Percentiles rank a stretch among this genome's conserved stretches.
Conservation (phyloP, 2,888 invertebrate species). For the Cryptosula pallasiana region DNA sequence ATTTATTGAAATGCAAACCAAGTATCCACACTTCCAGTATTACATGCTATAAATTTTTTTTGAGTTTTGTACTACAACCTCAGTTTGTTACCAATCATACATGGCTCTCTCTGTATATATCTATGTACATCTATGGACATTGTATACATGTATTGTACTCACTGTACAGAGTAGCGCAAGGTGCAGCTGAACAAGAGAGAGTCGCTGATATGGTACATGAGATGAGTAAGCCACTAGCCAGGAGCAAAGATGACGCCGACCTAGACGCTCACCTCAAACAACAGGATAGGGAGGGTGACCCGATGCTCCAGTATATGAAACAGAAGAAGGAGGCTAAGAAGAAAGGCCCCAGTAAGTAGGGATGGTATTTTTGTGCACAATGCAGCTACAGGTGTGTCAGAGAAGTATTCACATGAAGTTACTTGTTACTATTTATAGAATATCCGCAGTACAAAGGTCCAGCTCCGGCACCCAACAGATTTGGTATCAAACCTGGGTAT, state of each 20-base stretch:
- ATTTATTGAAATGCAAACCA: too few relatives aligned
- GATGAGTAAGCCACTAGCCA: constrained; percentile 82
- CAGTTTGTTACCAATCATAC: too few relatives aligned
- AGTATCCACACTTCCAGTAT: too few relatives aligned
- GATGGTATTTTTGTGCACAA: too few relatives aligned
- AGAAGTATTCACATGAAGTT: too few relatives aligned
- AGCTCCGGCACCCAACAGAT: constrained; percentile 80
- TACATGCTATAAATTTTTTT: too few relatives aligned
- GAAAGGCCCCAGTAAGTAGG: constrained; percentile 26
- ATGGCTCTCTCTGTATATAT: too few relatives aligned
- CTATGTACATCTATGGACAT: too few relatives aligned
- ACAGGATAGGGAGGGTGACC: constrained; percentile 74
- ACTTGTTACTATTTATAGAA: too few relatives aligned
- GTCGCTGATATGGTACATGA: constrained; percentile 58
- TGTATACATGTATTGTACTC: neutral
- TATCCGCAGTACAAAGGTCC: constrained; percentile 69
- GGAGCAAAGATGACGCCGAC: constrained; percentile 82
- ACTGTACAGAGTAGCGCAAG: neutral
- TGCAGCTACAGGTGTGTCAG: too few relatives aligned
- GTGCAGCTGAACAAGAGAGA: constrained; percentile 11
- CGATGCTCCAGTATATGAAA: constrained; percentile 86
- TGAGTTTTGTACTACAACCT: too few relatives aligned
- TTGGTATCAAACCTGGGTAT: constrained; percentile 83
- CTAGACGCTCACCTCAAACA: constrained; percentile 70
- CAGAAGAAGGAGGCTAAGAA: constrained; percentile 38